Percentiles rank a stretch among this genome's conserved stretches.
These are phyloP conservation scores for Sternarchorhynchus goeldii DNA, from an alignment of 2,797 vertebrate genomes.

Conservation along the genomic window DNA sequence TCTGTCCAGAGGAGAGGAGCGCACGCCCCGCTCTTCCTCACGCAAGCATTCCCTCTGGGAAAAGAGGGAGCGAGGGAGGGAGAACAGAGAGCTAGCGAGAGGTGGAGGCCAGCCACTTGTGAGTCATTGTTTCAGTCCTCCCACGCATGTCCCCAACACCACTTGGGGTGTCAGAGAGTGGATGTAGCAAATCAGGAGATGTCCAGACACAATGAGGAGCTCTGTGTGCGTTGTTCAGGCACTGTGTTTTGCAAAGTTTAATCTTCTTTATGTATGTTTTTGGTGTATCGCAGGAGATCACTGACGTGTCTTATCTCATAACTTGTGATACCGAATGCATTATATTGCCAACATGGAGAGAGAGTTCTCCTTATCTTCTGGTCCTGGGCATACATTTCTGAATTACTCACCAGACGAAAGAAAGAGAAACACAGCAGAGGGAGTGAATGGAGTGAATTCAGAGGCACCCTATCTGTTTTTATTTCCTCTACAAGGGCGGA, in stretches of 20 bases:
- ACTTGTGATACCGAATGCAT: conserved; percentile 4
- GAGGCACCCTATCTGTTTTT: conserved; percentile 59
- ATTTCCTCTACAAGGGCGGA: conserved; percentile 59
- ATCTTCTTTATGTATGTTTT: not conserved
- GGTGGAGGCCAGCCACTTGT: conserved; percentile 66
- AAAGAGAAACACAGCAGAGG: not conserved
- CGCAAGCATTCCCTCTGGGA: conserved; percentile 55
- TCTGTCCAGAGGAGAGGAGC: conserved; percentile 65
- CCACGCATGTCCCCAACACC: conserved; percentile 30
- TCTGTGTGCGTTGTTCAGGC: not conserved
- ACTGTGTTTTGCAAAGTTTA: not conserved
- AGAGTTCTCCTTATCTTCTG: conserved; percentile 9
- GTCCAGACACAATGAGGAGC: not conserved
- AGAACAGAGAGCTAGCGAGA: conserved; percentile 30
- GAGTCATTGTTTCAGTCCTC: conserved; percentile 67
- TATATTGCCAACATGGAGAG: not conserved
- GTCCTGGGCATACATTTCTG: not conserved
- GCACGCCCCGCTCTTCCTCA: conserved; percentile 76
- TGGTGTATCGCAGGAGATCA: not conserved
- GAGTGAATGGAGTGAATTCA: conserved; percentile 49
- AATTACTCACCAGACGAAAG: conserved; percentile 8
- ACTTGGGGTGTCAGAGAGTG: not conserved
- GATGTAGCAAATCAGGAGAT: too few species aligned
- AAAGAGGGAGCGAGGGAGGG: not conserved
- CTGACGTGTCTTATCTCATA: conserved; percentile 20